Evolutionary conservation across 2,113 vertebrate genomes (phyloP).

Genomic region (Xenopus laevis): DNA sequence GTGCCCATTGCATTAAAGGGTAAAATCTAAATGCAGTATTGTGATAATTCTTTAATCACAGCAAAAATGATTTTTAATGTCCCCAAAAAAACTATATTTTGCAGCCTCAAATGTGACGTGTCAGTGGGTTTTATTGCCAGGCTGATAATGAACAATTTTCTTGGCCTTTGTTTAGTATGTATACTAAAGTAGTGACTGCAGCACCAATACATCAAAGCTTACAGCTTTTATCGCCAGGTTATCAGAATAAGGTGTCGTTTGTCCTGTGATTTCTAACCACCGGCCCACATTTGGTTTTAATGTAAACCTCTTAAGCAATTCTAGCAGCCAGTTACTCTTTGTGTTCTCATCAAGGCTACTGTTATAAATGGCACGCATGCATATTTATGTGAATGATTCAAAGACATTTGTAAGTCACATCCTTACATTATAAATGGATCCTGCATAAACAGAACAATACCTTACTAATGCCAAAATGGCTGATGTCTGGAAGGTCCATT

Average conservation of each 20-base stretch:
- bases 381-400: slow-evolving; percentile 76
- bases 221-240: slow-evolving; percentile 66
- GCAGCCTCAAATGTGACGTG: not conserved
- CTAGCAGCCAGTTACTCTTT: slow-evolving; percentile 65
- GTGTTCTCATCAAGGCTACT: slow-evolving; percentile 76
- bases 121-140: slow-evolving; percentile 30
- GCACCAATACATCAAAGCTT: slow-evolving; percentile 61
- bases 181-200: slow-evolving; percentile 41
- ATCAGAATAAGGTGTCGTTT: slow-evolving; percentile 71
- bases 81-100: slow-evolving; percentile 29
- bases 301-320: slow-evolving; percentile 67
- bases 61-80: not conserved
- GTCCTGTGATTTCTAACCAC: slow-evolving; percentile 71
- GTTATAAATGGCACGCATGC: slow-evolving; percentile 71
- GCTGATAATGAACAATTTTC: slow-evolving; percentile 42
- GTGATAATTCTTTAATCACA: not conserved
- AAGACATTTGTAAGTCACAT: slow-evolving; percentile 76
- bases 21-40: not conserved
- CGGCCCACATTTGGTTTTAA: slow-evolving; percentile 64
- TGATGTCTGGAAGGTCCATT: not conserved
- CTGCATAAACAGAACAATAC: slow-evolving; percentile 59
- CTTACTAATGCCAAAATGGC: slow-evolving; percentile 50
- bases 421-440: slow-evolving; percentile 65
- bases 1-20: not conserved
- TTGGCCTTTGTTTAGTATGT: slow-evolving; percentile 47